Evolutionary conservation across 2,888 invertebrate species (phyloP), one percentile per base, ranked within the genome.

Genomic region (Perizoma affinitatum): DNA sequence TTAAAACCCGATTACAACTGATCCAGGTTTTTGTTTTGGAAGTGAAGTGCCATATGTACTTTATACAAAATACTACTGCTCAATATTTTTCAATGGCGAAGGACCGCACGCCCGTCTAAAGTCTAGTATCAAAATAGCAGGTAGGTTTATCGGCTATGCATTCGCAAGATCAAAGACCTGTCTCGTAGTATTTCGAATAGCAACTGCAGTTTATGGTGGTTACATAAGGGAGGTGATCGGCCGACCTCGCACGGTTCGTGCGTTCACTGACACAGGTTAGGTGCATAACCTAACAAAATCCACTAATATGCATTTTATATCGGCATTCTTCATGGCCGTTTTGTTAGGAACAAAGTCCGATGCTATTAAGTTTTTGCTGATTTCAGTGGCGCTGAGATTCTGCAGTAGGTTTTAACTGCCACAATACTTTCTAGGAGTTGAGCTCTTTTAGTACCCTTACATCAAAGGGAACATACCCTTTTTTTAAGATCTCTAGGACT

Each of bases 151-250:
- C 71, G 66, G 59, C 69, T 61, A 63, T 74, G 70, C 74, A 72
- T 77, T 80, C 73, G 78, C 73, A 72, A 82, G 82, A 82, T 86
- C 83, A 84, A 83, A 83, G 77, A 79, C 79, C 78, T 75, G 50
- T 51, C 46, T 72, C 66, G 74, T 73, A 73, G 69, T 73, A 75
- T 76, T 83, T 83, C 83, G 79, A 75, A 74, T 80, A 72, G 69
- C 77, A 83, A 81, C 68, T 73, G 73, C 71, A 76, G 55, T 75
- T 75, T 75, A 76, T 72, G 75, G 75, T 69, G 67, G 72, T 83
- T 83, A 80, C 80, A 87, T 90, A 90, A 89, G 83, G 79, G 74
- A 85, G 90, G 89, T 90, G 86, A 89, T 84, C 86, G 90, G 79
- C 89, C 90, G 90, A 83, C 90, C 91, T 89, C 88, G 88, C 63